Evolutionary conservation across 2,113 vertebrate genomes (phyloP).

Genomic region (Microcebus jonahi): DNA sequence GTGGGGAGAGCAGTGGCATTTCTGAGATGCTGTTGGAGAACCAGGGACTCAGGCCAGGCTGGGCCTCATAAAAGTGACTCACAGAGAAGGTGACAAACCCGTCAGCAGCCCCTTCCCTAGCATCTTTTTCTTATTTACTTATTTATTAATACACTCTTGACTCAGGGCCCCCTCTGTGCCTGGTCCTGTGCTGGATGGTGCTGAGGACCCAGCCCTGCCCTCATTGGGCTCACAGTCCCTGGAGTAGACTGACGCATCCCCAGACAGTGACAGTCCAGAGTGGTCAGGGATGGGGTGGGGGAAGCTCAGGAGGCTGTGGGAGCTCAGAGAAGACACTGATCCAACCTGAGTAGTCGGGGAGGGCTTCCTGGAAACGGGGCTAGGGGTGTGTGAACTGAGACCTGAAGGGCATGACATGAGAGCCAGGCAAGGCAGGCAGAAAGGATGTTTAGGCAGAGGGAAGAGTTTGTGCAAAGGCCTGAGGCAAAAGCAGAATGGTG

Average conservation of each 20-base stretch:
- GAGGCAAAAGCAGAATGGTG: background rate
- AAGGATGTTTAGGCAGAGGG: background rate
- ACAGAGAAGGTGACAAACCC: background rate
- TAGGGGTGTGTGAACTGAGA: background rate
- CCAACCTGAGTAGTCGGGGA: background rate
- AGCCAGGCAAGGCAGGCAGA: background rate
- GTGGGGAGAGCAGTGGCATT: background rate
- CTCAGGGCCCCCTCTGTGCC: background rate
- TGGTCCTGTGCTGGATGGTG: background rate
- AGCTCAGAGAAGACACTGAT: background rate
- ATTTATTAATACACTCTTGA: background rate
- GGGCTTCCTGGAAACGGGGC: background rate
- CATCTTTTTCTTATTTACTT: background rate
- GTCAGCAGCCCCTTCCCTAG: background rate
- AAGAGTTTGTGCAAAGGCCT: conserved; percentile 36
- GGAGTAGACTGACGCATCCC: background rate
- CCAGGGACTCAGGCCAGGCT: background rate
- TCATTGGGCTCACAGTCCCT: background rate
- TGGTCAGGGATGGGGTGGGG: background rate
- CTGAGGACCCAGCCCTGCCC: background rate
- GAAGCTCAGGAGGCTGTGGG: background rate
- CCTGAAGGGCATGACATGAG: background rate
- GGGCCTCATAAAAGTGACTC: background rate
- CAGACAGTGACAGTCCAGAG: background rate
- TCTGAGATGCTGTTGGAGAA: background rate